These are phyloP conservation scores for Sceloporus undulatus DNA, from an alignment of 2,113 vertebrate species.

Conservation along the genomic window DNA sequence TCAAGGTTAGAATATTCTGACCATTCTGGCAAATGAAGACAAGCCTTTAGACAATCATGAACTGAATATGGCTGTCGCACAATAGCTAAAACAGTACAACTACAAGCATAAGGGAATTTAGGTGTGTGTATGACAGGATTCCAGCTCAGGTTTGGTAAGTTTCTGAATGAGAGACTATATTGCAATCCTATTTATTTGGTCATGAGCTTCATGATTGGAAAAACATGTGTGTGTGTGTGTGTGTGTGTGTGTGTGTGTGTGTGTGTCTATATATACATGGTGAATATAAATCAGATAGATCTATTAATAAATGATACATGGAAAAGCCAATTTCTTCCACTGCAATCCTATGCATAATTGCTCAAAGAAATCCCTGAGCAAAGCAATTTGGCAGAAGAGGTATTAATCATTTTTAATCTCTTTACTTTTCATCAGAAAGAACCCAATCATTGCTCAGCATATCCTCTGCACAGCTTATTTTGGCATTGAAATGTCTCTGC, in stretches of 20 bases:
- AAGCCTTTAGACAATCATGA: too few species aligned
- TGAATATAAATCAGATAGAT: too few species aligned
- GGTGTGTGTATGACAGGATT: too few species aligned
- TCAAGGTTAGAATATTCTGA: too few species aligned
- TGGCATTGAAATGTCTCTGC: constrained; percentile 41
- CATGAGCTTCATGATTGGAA: background rate
- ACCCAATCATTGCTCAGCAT: constrained; percentile 13
- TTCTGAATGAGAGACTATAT: background rate
- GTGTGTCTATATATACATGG: too few species aligned
- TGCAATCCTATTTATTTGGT: background rate
- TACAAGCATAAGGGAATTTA: too few species aligned
- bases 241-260: too few species aligned
- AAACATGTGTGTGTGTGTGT: background rate
- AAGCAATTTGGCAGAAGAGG: background rate
- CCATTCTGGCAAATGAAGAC: too few species aligned
- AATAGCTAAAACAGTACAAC: too few species aligned
- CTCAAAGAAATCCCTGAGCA: background rate
- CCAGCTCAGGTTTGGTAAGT: background rate
- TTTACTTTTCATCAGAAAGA: constrained; percentile 50
- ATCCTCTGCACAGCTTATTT: background rate
- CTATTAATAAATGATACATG: background rate
- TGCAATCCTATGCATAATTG: background rate
- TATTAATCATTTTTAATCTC: background rate
- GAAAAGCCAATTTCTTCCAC: background rate
- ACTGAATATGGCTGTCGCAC: too few species aligned